Conservation (phyloP, 2,888 invertebrate genomes). For the Cyclophora punctaria region DNA sequence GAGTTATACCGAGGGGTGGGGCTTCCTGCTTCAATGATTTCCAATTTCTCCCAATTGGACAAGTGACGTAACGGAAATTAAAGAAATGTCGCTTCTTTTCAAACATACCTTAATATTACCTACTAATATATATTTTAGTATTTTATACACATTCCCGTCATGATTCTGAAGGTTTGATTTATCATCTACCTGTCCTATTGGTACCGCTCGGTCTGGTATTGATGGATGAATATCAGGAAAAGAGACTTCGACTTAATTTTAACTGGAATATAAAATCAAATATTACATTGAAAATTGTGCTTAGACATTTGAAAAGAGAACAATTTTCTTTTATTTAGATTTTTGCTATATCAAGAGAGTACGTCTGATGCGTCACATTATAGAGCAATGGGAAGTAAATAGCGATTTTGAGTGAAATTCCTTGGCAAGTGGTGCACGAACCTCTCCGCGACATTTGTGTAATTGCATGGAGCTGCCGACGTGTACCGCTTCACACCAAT, state of each 20-base stretch:
- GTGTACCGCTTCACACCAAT: constrained; percentile 53
- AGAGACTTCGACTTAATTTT: too few species aligned
- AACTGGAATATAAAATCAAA: too few species aligned
- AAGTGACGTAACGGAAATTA: constrained; percentile 74
- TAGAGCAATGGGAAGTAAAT: constrained; percentile 9
- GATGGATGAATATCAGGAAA: too few species aligned
- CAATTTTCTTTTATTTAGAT: too few species aligned
- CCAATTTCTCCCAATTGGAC: constrained; percentile 67
- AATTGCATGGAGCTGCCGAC: constrained; percentile 53
- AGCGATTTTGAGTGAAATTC: constrained; percentile 16
- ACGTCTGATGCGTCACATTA: constrained; percentile 11
- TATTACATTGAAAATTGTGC: too few species aligned
- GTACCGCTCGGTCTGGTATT: too few species aligned
- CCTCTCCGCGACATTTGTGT: constrained; percentile 54
- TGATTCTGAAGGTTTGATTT: constrained; percentile 17
- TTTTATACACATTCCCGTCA: constrained; percentile 1
- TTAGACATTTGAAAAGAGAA: too few species aligned
- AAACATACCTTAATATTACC: constrained; percentile 34
- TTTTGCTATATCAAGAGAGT: too few species aligned
- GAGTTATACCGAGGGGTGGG: constrained; percentile 37
- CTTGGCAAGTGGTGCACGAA: constrained; percentile 24
- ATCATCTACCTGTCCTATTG: constrained; percentile 4
- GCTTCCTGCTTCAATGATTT: constrained; percentile 56
- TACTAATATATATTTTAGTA: too few species aligned
- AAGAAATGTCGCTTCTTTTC: constrained; percentile 52